Evolutionary conservation across 2,113 vertebrate species (phyloP), one percentile per base, ranked within the genome.

Genomic region (Scortum barcoo): DNA sequence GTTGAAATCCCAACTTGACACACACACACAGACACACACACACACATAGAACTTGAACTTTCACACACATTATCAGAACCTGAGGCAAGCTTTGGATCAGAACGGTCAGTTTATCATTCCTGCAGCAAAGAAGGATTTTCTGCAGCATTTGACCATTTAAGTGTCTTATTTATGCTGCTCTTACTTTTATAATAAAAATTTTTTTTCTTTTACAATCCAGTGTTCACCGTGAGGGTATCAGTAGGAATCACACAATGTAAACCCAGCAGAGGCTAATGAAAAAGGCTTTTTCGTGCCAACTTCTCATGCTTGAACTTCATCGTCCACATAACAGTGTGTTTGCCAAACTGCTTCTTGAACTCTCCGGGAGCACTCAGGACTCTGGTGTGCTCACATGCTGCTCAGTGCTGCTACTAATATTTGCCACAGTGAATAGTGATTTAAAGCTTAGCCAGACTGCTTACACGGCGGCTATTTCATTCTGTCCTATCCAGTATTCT

Each of bases 61-160:
- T 89, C 77, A 75, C 91, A 91, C 81, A 88, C 53, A 89, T 92
- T 69, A 88, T 88, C 80, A 80, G 72, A 72, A 86, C 83, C 78
- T 75, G 74, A 51, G 36, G 75, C 4, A 2, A 61, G 60, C 73
- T 46, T 26, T 12, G 20, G 33, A 72, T 72, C 36, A 13, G 58
- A 66, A 44, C 28, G 40, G 65, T 67, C 78, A 30, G 60, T 56
- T 76, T 67, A 62, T 80, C 53, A 14, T 40, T 30, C 20, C 30
- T 42, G 30, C 17, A 10, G 10, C 28, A 50, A 30, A 51, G 28
- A 36, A 24, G 17, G 44, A 53, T 22, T 81, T 48, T 66, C 44
- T 74, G n/a, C 54, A 36, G 33, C 33, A 36, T 36, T 6, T 36
- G 33, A 36, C 33, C 33, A 30, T 42, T 46, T 62, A 3, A 73